These are phyloP conservation scores for Andrena marginata DNA, from an alignment of 2,888 invertebrate species.

Conservation along the genomic window DNA sequence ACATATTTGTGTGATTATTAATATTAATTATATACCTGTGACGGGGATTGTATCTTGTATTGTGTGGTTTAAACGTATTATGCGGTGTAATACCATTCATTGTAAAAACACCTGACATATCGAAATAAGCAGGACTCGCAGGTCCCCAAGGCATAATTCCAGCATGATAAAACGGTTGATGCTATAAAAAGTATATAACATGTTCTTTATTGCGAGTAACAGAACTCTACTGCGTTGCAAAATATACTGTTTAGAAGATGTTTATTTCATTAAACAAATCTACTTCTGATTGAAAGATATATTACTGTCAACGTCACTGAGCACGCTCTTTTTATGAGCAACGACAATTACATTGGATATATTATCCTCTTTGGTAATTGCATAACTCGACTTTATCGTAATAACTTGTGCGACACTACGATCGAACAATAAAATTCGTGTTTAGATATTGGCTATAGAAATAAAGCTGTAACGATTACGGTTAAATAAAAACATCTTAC, in stretches of 20 bases:
- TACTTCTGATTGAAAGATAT: neutral
- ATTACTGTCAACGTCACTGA: neutral
- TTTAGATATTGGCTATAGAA: neutral
- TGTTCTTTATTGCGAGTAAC: conserved; percentile 1
- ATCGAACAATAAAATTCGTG: neutral
- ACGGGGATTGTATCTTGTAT: conserved; percentile 85
- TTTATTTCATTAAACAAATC: neutral
- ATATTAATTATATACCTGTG: conserved; percentile 78
- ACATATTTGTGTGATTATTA: conserved; percentile 18
- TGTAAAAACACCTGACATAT: conserved; percentile 90
- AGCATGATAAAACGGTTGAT: conserved; percentile 88
- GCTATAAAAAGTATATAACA: conserved; percentile 82
- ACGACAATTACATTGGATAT: neutral
- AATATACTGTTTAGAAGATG: conserved; percentile 3
- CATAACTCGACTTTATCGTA: neutral
- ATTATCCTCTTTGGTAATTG: neutral
- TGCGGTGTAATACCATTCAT: conserved; percentile 91
- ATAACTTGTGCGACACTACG: neutral
- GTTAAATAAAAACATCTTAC: neutral
- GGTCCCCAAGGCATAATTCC: conserved; percentile 87
- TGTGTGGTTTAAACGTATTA: conserved; percentile 87
- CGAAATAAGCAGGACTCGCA: conserved; percentile 87
- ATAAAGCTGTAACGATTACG: neutral
- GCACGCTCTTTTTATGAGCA: neutral
- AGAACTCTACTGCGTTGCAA: neutral